Evolutionary conservation across 2,888 invertebrate species (phyloP).

Genomic region (Sarcophaga subvicina): DNA sequence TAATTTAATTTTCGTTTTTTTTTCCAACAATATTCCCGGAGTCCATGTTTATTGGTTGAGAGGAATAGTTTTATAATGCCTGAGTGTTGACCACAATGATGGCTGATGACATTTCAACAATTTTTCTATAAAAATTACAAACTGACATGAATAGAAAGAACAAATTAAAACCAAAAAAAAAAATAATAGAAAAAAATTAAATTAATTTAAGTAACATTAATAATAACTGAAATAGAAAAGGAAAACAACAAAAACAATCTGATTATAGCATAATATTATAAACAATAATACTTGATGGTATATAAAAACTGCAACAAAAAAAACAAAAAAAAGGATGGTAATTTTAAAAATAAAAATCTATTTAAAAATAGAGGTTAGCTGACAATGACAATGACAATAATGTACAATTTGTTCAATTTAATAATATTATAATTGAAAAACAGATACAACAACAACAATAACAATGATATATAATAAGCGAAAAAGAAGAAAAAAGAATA

Average conservation of each 20-base stretch:
- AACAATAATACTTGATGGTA: conserved; percentile 42
- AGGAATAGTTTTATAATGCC: conserved; percentile 34
- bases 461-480: conserved; percentile 5
- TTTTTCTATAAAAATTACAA: conserved; percentile 63
- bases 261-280: background rate
- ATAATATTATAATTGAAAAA: conserved; percentile 28
- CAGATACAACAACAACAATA: conserved; percentile 7
- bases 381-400: conserved; percentile 69
- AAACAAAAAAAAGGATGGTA: conserved; percentile 5
- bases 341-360: conserved; percentile 50
- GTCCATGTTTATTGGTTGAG: background rate
- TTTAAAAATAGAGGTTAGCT: conserved; percentile 62
- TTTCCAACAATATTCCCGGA: background rate
- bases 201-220: conserved; percentile 63
- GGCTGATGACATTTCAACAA: conserved; percentile 71
- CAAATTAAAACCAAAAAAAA: conserved; percentile 49
- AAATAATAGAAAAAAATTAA: conserved; percentile 46
- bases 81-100: conserved; percentile 71
- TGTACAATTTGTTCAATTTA: conserved; percentile 58
- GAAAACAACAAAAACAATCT: conserved; percentile 9
- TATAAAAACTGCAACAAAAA: background rate
- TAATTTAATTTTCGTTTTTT: no score
- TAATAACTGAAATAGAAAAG: conserved; percentile 30
- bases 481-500: background rate
- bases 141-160: conserved; percentile 63